Percentiles rank a stretch among this genome's conserved stretches.
phyloP scores from a whole-genome alignment of 1,140 invertebrate genomes.

The Lasioglossum baleicum region DNA sequence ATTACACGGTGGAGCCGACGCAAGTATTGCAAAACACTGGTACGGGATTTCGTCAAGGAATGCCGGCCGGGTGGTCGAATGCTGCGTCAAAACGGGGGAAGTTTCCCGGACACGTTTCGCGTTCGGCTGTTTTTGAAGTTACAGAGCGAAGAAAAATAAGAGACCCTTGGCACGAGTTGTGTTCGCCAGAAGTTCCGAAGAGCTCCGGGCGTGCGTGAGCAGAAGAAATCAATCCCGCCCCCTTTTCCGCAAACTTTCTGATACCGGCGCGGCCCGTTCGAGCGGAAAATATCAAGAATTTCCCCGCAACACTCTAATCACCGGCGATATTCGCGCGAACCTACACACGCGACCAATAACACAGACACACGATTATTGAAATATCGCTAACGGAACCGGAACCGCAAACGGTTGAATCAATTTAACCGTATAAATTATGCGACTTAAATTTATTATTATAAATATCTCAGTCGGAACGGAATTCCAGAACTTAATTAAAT shows the following conservation, averaged over 20 bases:
- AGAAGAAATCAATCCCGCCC: conserved; percentile 32
- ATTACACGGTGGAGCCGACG: too few species aligned
- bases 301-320: too few species aligned
- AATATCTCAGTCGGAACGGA: too few species aligned
- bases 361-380: too few species aligned
- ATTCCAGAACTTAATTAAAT: too few species aligned
- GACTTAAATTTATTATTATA: too few species aligned
- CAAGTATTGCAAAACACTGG: not conserved
- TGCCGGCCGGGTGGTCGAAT: not conserved
- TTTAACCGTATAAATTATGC: too few species aligned
- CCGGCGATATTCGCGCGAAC: too few species aligned
- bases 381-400: too few species aligned
- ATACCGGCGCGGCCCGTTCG: not conserved
- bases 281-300: not conserved
- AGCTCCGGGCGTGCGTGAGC: conserved; percentile 26
- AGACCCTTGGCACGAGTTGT: conserved; percentile 22
- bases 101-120: conserved; percentile 29
- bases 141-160: conserved; percentile 24
- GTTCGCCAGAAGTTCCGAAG: conserved; percentile 28
- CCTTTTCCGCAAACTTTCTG: not conserved
- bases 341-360: too few species aligned
- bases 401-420: too few species aligned
- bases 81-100: not conserved
- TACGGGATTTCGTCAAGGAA: not conserved
- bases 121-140: conserved; percentile 35